These are phyloP conservation scores for Epinotia nisella DNA, from an alignment of 2,888 invertebrate species.

Conservation along the genomic window DNA sequence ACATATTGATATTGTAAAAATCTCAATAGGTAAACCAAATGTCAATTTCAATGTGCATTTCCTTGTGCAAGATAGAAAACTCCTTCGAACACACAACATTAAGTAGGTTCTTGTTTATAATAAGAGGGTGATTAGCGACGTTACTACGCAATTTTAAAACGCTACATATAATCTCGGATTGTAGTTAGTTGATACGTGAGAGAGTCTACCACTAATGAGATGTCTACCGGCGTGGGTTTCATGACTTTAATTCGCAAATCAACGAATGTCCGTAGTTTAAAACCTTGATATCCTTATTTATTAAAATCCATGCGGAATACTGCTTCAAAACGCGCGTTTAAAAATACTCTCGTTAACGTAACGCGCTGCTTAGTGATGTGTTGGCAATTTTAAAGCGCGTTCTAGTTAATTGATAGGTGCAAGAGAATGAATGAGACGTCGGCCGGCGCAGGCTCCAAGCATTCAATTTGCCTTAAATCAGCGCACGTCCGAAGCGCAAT, in stretches of 20 bases:
- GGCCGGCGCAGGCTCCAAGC: slow-evolving; percentile 62
- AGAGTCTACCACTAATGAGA: neutral
- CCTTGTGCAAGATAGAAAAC: neutral
- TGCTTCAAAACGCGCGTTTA: neutral
- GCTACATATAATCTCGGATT: neutral
- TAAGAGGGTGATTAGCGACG: neutral
- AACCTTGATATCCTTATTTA: too few species aligned
- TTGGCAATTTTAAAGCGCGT: slow-evolving; percentile 58
- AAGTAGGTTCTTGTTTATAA: neutral
- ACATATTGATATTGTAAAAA: too few species aligned
- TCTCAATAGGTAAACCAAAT: too few species aligned
- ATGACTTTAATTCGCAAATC: neutral
- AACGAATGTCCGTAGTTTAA: too few species aligned
- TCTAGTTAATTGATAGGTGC: slow-evolving; percentile 71
- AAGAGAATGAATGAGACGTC: slow-evolving; percentile 64
- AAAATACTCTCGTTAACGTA: slow-evolving; percentile 52
- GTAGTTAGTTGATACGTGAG: neutral
- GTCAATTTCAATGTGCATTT: neutral
- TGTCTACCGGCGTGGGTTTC: neutral
- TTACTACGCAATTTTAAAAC: neutral
- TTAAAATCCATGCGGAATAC: neutral
- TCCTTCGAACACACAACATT: neutral
- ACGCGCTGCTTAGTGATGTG: slow-evolving; percentile 56
- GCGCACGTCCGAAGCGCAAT: slow-evolving; percentile 64
- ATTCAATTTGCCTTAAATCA: slow-evolving; percentile 78